phyloP scores from a whole-genome alignment of 2,113 vertebrate species.

The Prinia subflava region DNA sequence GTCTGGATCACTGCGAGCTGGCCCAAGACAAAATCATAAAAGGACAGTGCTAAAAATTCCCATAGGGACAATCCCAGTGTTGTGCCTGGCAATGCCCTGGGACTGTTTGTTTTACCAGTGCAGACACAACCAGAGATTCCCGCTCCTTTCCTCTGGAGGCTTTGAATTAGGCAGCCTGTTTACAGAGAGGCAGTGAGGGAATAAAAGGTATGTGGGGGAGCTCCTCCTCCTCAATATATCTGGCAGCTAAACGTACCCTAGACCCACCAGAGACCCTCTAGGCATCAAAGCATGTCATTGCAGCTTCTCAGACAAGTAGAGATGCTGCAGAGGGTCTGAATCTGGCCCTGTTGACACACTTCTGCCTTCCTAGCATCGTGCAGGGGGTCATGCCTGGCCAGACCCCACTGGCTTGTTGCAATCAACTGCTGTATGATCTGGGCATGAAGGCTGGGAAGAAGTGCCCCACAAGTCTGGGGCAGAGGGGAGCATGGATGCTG shows the following conservation, averaged over 20 bases:
- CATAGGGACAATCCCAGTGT: not conserved
- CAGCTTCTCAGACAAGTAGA: not conserved
- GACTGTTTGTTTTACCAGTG: slow-evolving; percentile 8
- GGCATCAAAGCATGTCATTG: not conserved
- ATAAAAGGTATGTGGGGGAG: not conserved
- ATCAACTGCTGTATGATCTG: accelerated
- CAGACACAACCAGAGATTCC: not conserved
- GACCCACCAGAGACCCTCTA: not conserved
- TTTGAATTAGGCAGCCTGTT: not conserved
- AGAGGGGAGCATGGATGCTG: not conserved
- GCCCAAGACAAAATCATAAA: not conserved
- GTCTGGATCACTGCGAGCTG: not conserved
- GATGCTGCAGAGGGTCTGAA: not conserved
- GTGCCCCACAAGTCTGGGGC: not conserved
- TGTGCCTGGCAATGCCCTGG: not conserved
- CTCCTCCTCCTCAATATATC: not conserved
- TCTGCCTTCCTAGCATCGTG: not conserved
- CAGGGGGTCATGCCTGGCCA: not conserved
- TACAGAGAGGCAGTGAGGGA: not conserved
- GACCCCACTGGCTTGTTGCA: not conserved
- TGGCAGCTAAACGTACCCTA: not conserved
- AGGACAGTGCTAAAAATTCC: not conserved
- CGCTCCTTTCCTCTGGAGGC: not conserved
- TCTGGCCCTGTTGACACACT: not conserved
- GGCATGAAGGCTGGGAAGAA: not conserved